Percentiles rank a stretch among this genome's conserved stretches.
These are phyloP conservation scores for Prochilodus magdalenae DNA, from an alignment of 2,113 vertebrate species.

Conservation along the genomic window DNA sequence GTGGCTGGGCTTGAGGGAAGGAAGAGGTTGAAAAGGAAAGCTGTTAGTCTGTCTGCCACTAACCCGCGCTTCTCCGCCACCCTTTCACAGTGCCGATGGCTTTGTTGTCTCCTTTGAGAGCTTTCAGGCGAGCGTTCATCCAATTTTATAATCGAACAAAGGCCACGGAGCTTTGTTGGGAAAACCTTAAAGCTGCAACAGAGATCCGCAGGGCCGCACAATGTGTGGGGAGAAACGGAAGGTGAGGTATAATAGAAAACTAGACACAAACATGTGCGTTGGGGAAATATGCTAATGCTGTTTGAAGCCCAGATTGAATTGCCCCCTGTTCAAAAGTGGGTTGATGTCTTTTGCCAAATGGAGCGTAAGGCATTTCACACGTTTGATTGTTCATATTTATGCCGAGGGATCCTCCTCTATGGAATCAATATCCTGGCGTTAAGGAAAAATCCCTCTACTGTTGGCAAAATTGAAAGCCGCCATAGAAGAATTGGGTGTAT, in stretches of 20 bases:
- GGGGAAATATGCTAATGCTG: conserved; percentile 46
- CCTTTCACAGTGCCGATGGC: conserved; percentile 38
- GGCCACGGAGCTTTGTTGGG: conserved; percentile 49
- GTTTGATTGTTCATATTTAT: conserved; percentile 49
- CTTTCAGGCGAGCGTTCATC: conserved; percentile 52
- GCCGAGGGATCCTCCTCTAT: neutral
- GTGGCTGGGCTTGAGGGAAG: conserved; percentile 23
- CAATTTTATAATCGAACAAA: conserved; percentile 57
- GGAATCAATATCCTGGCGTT: conserved; percentile 23
- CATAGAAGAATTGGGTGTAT: neutral
- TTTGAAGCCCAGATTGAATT: conserved; percentile 42
- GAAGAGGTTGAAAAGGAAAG: conserved; percentile 28
- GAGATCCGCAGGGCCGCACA: conserved; percentile 45
- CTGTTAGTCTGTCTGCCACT: conserved; percentile 38
- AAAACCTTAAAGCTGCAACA: conserved; percentile 49
- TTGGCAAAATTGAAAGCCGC: conserved; percentile 25
- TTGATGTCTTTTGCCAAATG: conserved; percentile 19
- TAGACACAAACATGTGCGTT: conserved; percentile 40
- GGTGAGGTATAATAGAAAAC: conserved; percentile 25
- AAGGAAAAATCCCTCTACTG: conserved; percentile 1
- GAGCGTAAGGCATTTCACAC: conserved; percentile 19
- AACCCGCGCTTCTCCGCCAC: conserved; percentile 38
- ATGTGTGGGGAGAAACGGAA: conserved; percentile 47
- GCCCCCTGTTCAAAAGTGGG: conserved; percentile 34
- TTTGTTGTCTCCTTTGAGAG: conserved; percentile 50